Percentiles rank a stretch among this genome's conserved stretches.
These are phyloP conservation scores for Cryptotis parvus DNA, from an alignment of 2,113 vertebrate species.

Conservation along the genomic window DNA sequence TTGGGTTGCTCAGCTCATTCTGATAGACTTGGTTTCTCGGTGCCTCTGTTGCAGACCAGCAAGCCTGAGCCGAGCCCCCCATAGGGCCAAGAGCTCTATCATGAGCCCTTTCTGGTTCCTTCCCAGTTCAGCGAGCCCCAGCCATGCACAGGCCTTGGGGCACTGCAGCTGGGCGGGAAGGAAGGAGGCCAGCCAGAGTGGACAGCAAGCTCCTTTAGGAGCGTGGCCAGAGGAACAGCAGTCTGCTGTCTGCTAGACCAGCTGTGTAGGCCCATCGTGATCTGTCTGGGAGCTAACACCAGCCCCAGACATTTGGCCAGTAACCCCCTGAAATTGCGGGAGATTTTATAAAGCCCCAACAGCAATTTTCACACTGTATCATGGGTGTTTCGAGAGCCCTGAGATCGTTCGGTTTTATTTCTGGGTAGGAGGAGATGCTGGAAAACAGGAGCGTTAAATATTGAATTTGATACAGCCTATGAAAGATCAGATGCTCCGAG, in stretches of 20 bases:
- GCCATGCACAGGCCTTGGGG: background rate
- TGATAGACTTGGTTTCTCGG: slow-evolving; percentile 33
- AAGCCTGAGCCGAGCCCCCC: background rate
- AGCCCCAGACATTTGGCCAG: background rate
- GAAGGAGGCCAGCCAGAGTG: background rate
- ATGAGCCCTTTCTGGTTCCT: background rate
- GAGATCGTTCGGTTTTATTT: background rate
- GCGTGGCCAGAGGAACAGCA: background rate
- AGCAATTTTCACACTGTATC: slow-evolving; percentile 1
- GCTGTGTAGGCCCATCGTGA: background rate
- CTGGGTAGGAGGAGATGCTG: background rate
- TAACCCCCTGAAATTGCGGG: slow-evolving; percentile 31
- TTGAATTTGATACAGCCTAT: background rate
- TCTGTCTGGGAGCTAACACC: background rate
- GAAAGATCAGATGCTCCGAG: background rate
- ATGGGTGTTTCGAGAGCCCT: background rate
- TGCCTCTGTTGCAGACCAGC: background rate
- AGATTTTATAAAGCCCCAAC: slow-evolving; percentile 21
- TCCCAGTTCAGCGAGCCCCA: background rate
- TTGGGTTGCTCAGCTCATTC: slow-evolving; percentile 29
- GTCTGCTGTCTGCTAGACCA: background rate
- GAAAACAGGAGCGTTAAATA: slow-evolving; percentile 17
- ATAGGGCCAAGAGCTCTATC: slow-evolving; percentile 18
- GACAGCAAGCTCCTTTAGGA: background rate
- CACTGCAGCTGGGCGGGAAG: background rate